phyloP scores from a whole-genome alignment of 1,140 invertebrate genomes.

The Aphelinus certus region DNA sequence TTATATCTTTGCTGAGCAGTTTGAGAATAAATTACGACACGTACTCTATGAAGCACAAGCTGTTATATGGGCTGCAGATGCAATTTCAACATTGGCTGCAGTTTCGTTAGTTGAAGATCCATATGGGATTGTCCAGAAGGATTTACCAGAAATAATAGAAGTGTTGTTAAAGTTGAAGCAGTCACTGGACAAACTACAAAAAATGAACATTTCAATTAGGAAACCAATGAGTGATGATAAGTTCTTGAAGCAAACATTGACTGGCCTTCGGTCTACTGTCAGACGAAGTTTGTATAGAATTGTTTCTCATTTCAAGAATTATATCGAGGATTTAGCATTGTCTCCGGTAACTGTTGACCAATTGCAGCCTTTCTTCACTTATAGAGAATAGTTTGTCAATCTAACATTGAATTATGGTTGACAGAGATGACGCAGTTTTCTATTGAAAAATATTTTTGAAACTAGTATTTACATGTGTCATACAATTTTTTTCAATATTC shows the following conservation, averaged over 20 bases:
- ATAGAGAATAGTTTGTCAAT: conserved; percentile 52
- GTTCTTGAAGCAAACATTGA: conserved; percentile 70
- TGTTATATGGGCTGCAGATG: conserved; percentile 76
- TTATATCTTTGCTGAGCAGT: conserved; percentile 77
- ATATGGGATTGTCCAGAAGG: conserved; percentile 83
- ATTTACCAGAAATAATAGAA: conserved; percentile 75
- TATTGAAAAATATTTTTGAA: too few species aligned
- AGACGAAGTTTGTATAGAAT: conserved; percentile 81
- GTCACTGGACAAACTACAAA: conserved; percentile 76
- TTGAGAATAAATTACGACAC: conserved; percentile 73
- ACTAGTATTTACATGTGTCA: too few species aligned
- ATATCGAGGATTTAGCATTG: conserved; percentile 74
- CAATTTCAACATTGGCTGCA: conserved; percentile 73
- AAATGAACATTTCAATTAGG: conserved; percentile 70
- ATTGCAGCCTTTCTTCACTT: conserved; percentile 55
- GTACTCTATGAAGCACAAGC: conserved; percentile 73
- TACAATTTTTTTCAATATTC: too few species aligned
- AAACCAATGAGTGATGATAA: conserved; percentile 70
- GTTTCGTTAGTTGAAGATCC: conserved; percentile 78
- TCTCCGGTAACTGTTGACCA: conserved; percentile 57
- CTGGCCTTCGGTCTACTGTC: conserved; percentile 70
- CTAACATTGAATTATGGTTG: too few species aligned
- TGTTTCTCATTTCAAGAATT: conserved; percentile 73
- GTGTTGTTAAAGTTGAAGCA: conserved; percentile 73
- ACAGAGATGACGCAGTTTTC: too few species aligned